Conservation (phyloP, 2,888 invertebrate genomes). For the Oscheius sp. region DNA sequence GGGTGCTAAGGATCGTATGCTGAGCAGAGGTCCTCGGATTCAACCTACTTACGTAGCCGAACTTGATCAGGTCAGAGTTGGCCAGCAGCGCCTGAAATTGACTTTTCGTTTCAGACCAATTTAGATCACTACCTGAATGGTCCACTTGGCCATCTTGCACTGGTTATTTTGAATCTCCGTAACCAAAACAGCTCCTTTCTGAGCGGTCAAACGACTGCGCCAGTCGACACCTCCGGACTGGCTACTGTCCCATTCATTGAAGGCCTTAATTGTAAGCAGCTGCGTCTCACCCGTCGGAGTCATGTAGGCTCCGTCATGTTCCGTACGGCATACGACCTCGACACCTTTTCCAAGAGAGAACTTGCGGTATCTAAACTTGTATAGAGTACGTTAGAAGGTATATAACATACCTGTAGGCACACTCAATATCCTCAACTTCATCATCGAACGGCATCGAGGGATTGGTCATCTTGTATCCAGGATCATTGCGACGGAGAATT, state of each 20-base stretch:
- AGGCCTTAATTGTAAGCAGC: constrained; percentile 92
- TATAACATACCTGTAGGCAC: constrained; percentile 58
- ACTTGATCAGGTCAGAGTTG: constrained; percentile 96
- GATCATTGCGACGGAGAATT: constrained; percentile 68
- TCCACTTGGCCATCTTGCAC: constrained; percentile 99
- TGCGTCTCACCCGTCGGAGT: constrained; percentile 79
- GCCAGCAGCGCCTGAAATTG: constrained; percentile 83
- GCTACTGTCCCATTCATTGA: constrained; percentile 99
- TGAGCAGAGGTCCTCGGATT: constrained; percentile 93
- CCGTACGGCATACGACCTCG: constrained; percentile 88
- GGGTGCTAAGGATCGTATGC: constrained; percentile 78
- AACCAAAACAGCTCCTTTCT: constrained; percentile 96
- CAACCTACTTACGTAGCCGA: constrained; percentile 97
- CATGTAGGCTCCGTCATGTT: constrained; percentile 91
- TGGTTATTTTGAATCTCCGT: constrained; percentile 98
- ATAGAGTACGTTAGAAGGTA: too few species aligned
- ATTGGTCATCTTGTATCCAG: constrained; percentile 47
- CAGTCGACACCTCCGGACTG: constrained; percentile 96
- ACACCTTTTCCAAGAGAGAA: constrained; percentile 92
- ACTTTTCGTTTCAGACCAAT: too few species aligned
- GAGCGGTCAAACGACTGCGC: constrained; percentile 94
- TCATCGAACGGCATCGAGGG: constrained; percentile 67
- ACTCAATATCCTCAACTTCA: constrained; percentile 58
- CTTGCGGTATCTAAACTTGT: constrained; percentile 82
- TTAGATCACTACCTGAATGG: constrained; percentile 78